phyloP scores from a whole-genome alignment of 1,140 invertebrate genomes.

The Megalonaias nervosa region DNA sequence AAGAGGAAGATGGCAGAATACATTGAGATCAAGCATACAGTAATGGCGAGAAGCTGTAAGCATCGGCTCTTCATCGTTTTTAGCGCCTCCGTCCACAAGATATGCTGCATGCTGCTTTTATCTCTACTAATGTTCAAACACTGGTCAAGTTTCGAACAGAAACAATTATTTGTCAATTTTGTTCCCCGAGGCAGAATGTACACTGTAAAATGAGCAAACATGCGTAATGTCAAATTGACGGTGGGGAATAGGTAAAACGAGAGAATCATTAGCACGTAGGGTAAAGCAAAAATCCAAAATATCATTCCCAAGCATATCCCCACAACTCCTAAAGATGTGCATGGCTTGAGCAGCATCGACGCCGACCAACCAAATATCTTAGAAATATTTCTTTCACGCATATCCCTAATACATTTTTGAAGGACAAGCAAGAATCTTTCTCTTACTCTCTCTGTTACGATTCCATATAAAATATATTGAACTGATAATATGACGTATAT shows the following conservation, averaged over 20 bases:
- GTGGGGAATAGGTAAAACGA: slow-evolving; percentile 46
- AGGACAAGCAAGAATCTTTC: slow-evolving; percentile 38
- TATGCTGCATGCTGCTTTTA: not conserved
- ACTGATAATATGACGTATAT: slow-evolving; percentile 5
- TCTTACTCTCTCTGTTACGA: not conserved
- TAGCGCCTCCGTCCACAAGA: not conserved
- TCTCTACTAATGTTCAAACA: not conserved
- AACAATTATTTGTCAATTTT: not conserved
- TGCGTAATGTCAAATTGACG: slow-evolving; percentile 37
- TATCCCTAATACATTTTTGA: slow-evolving; percentile 41
- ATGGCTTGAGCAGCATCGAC: slow-evolving; percentile 15
- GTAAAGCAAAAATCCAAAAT: slow-evolving; percentile 35
- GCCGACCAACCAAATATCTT: slow-evolving; percentile 8
- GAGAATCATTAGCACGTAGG: slow-evolving; percentile 29
- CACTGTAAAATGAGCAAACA: slow-evolving; percentile 43
- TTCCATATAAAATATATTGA: not conserved
- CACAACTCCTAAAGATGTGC: slow-evolving; percentile 36
- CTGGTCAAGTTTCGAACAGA: not conserved
- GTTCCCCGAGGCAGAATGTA: slow-evolving; percentile 35
- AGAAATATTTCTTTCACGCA: slow-evolving; percentile 34
- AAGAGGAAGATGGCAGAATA: slow-evolving; percentile 49
- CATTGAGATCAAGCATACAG: slow-evolving; percentile 49
- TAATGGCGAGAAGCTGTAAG: slow-evolving; percentile 35
- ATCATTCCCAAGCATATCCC: slow-evolving; percentile 39
- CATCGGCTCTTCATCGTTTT: slow-evolving; percentile 6